phyloP scores from a whole-genome alignment of 2,797 vertebrate genomes.

The Parauchenoglanis ngamensis region DNA sequence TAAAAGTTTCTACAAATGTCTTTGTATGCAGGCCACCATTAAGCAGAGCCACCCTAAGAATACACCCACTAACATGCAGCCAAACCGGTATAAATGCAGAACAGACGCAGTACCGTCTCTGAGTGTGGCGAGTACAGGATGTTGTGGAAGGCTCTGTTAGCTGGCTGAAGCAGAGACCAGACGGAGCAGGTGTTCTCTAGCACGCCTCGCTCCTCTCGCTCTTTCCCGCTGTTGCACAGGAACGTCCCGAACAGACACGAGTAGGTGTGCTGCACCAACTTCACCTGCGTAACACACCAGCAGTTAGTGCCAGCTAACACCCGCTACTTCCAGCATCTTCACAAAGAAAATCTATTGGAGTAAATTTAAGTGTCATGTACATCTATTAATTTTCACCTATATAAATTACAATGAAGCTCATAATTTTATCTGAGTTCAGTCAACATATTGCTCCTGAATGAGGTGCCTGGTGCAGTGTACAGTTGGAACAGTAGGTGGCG shows the following conservation, averaged over 20 bases:
- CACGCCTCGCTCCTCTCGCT: slow-evolving; percentile 88
- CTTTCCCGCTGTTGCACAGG: slow-evolving; percentile 96
- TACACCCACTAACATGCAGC: neutral
- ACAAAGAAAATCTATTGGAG: neutral
- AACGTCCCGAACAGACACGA: slow-evolving; percentile 98
- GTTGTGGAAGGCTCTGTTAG: slow-evolving; percentile 93
- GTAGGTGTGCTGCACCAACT: slow-evolving; percentile 97
- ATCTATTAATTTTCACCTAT: neutral
- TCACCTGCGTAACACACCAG: slow-evolving; percentile 77
- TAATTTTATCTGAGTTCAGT: neutral
- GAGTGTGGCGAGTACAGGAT: slow-evolving; percentile 95
- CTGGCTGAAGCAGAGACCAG: slow-evolving; percentile 92
- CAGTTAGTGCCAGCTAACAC: neutral
- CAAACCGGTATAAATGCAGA: slow-evolving; percentile 57
- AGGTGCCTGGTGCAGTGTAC: neutral
- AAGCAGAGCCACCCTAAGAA: neutral
- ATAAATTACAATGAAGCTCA: neutral
- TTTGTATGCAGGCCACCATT: neutral
- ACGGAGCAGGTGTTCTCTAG: slow-evolving; percentile 95
- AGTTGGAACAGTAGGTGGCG: slow-evolving; percentile 20
- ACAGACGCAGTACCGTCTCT: slow-evolving; percentile 79
- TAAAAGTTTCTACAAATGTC: neutral
- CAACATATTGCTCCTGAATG: neutral
- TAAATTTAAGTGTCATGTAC: neutral
- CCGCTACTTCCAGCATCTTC: neutral